Base-by-base conservation (phyloP, 2,797 vertebrate genomes). In the Rhinophrynus dorsalis region DNA sequence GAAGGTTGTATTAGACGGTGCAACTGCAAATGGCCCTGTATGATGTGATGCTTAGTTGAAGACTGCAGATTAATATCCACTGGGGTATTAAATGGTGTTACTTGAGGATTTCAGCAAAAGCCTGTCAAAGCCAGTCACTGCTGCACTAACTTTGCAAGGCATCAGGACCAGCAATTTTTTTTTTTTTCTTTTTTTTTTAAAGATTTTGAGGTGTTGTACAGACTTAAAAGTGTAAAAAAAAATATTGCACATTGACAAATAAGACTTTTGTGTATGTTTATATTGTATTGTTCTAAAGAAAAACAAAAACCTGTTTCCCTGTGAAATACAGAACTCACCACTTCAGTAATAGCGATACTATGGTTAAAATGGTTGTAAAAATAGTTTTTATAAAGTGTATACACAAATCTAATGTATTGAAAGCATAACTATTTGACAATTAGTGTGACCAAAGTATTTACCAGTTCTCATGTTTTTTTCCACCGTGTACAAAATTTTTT, bases 371-470 rank as follows among this genome's bases (percentile, higher is more conserved):
- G 93, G 94, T 95, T 98, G 95, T 97, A 95, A 96, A 95, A 95
- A 94, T 97, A 97, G 94, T 98, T 99, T 99, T 98, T 94, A 96
- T 95, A 95, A 92, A 94, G 91, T 92, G 92, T 93, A 93, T 91
- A 92, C 91, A 93, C 89, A 92, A 92, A 90, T 86, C 82, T 87
- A 88, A 89, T 89, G 90, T 94, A 90, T 93, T 90, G 85, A 87
- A 81, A 87, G 40, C 85, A 83, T 85, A 90, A 89, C 82, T 90
- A 92, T 92, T 92, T 88, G 90, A 90, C 40, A 38, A 84, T 87
- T 89, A 88, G 90, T 91, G 88, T 92, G 93, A 93, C 88, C 92
- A 91, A 90, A 89, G 88, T 85, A 88, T 88, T 85, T 86, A 89
- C 88, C 86, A 89, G 84, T 88, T 92, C 89, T 86, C 87, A 86